Evolutionary conservation across 2,113 vertebrate genomes (phyloP), one percentile per base, ranked within the genome.

Genomic region (Pteruthius melanotis): DNA sequence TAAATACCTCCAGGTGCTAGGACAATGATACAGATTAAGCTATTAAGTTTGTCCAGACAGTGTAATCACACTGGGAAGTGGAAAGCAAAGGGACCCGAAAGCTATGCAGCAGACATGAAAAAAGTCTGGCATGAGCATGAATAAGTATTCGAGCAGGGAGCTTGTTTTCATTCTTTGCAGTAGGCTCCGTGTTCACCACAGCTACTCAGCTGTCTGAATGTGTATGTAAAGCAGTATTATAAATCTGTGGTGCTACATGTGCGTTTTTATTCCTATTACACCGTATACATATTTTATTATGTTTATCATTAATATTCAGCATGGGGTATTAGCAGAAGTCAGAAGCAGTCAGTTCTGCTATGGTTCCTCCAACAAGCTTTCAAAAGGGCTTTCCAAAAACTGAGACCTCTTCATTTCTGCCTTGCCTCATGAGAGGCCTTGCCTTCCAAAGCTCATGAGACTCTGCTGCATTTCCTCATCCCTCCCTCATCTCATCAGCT

Each of bases 221-320:
- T 75, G 42, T 86, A 86, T 94, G 69, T 86, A 86, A 95, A 93
- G 85, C 88, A 94, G 86, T 66, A 68, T 92, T 90, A 90, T 90
- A 94, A 95, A 94, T 93, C 83, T 78, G 64, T 86, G 88, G 76
- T 92, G 83, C 88, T 96, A 88, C 76, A 75, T 57, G 49, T 69
- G 81, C 49, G 13, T 90, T 96, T 96, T 96, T 53, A 94, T 95
- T 97, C 90, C 94, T 96, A 96, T 97, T 96, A 97, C 91, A 92
- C 68, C 74, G 54, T 92, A 96, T 97, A 93, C 95, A 97, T 97
- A 95, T 97, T 97, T 96, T 93, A 97, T 95, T 93, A 96, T 95
- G 95, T 95, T 97, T 95, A 93, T 95, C 89, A 96, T 97, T 97
- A 96, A 94, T 92, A 97, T 96, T 96, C 94, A 94, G 65, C 57